Evolutionary conservation across 2,113 vertebrate species (phyloP).

Genomic region (Hemicordylus capensis): DNA sequence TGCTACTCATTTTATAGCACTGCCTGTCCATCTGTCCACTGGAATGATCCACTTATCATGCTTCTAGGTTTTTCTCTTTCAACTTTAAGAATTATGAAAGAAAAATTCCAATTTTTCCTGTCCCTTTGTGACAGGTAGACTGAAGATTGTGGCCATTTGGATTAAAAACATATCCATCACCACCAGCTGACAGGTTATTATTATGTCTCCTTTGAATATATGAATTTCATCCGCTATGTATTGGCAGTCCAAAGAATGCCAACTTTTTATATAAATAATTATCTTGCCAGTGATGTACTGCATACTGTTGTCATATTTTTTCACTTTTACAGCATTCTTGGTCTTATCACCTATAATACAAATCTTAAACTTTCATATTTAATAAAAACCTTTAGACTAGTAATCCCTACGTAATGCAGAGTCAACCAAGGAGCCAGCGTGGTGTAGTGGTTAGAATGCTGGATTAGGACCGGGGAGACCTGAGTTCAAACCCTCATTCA

Average conservation of each 20-base stretch:
- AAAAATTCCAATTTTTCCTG: slow-evolving; percentile 74
- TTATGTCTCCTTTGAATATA: slow-evolving; percentile 82
- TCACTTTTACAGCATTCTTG: slow-evolving; percentile 76
- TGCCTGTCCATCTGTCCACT: slow-evolving; percentile 76
- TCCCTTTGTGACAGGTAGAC: slow-evolving; percentile 75
- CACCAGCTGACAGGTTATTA: slow-evolving; percentile 71
- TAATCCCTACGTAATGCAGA: slow-evolving; percentile 47
- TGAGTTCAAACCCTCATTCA: too few species aligned
- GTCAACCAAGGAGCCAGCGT: too few species aligned
- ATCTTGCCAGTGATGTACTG: slow-evolving; percentile 77
- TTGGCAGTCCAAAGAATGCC: slow-evolving; percentile 74
- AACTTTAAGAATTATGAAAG: slow-evolving; percentile 79
- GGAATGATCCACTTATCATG: slow-evolving; percentile 76
- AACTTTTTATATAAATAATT: slow-evolving; percentile 83
- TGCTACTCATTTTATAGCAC: slow-evolving; percentile 57
- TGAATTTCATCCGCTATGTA: slow-evolving; percentile 73
- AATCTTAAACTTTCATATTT: slow-evolving; percentile 75
- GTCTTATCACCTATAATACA: slow-evolving; percentile 76
- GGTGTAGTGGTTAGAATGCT: too few species aligned
- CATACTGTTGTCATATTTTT: slow-evolving; percentile 76
- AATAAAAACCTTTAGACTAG: slow-evolving; percentile 73
- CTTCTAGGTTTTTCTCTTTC: slow-evolving; percentile 70
- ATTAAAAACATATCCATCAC: slow-evolving; percentile 82
- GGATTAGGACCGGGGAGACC: too few species aligned
- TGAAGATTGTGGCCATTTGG: slow-evolving; percentile 80